Evolutionary conservation across 35 echinoderm and acorn worm species (phyloP), one percentile per base, ranked within the genome.

Genomic region (Ptychodera flava): DNA sequence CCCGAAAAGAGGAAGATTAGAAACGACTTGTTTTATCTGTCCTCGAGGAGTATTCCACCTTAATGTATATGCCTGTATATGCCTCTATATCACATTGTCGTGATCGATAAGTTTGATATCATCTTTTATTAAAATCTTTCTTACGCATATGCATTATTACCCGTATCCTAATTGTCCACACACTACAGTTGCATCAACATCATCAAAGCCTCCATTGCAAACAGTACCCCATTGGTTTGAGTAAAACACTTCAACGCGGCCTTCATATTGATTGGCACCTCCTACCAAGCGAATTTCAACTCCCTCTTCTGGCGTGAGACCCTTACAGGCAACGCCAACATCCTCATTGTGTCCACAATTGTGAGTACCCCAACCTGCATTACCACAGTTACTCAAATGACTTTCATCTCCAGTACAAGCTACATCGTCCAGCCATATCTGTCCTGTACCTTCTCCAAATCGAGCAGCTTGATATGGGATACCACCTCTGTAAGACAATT

Each of bases 281-380:
- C 84, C 89, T 32, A 86, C 84, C 77, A 91, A 76, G 77, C 89
- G 89, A 45, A 91, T 85, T 91, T n/a, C n/a, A n/a, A n/a, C n/a
- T n/a, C n/a, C n/a, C n/a, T n/a, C n/a, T n/a, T n/a, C n/a, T n/a
- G n/a, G n/a, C n/a, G n/a, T n/a, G n/a, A n/a, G n/a, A n/a, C n/a
- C 45, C 6, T 64, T 22, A 64, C 45, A 64, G 6, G 45, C 22
- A 64, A 64, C 22, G 6, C 45, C 45, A 64, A 64, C 87, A 76
- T 89, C 87, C 35, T 89, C 35, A n/a, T 0, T 0, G 31, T 89
- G 87, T 1, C 15, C 33, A 37, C 87, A 89, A 27, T 89, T 78
- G 34, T 89, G 87, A 27, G n/a, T 32, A 28, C 87, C 87, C 79
- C 33, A 89, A 31, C 45, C 45, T 64, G 6, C 22, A 22, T 22